A percentile compares a stretch with the other conserved stretches of the same genome.
phyloP scores from a whole-genome alignment of 2,113 vertebrate species.

The Mus musculus region DNA sequence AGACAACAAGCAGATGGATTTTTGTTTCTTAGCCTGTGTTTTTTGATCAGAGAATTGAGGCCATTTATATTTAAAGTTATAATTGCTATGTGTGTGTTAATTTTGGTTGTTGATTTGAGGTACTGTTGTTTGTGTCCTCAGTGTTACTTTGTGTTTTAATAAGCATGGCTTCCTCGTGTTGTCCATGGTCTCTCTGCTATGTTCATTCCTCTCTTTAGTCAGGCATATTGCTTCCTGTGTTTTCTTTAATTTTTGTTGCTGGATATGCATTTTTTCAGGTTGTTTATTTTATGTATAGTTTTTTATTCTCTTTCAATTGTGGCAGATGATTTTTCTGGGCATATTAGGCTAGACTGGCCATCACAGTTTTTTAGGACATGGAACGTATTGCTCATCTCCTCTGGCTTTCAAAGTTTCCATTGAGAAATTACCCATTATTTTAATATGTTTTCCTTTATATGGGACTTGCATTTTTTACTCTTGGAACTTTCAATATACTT shows the following conservation, averaged over 20 bases:
- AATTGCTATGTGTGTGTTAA: neutral
- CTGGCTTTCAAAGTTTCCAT: neutral
- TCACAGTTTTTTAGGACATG: neutral
- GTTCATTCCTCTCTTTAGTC: neutral
- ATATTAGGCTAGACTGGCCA: neutral
- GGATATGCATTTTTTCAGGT: neutral
- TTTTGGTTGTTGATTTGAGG: neutral
- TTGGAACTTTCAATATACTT: neutral
- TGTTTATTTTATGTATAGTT: neutral
- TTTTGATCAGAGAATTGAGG: neutral
- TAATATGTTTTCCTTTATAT: neutral
- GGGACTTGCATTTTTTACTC: neutral
- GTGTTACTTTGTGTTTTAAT: neutral
- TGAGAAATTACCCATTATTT: neutral
- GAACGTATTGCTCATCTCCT: neutral
- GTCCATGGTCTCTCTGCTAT: neutral
- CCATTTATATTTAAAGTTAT: neutral
- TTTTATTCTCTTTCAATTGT: neutral
- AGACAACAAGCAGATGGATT: neutral
- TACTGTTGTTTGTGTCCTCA: neutral
- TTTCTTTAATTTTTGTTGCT: neutral
- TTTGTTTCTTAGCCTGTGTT: neutral
- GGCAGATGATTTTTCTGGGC: neutral
- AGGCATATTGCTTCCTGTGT: neutral
- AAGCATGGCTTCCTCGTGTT: neutral